Percentiles rank a stretch among this genome's conserved stretches.
Conservation (phyloP, 1,140 invertebrate species). For the Nylanderia fulva region DNA sequence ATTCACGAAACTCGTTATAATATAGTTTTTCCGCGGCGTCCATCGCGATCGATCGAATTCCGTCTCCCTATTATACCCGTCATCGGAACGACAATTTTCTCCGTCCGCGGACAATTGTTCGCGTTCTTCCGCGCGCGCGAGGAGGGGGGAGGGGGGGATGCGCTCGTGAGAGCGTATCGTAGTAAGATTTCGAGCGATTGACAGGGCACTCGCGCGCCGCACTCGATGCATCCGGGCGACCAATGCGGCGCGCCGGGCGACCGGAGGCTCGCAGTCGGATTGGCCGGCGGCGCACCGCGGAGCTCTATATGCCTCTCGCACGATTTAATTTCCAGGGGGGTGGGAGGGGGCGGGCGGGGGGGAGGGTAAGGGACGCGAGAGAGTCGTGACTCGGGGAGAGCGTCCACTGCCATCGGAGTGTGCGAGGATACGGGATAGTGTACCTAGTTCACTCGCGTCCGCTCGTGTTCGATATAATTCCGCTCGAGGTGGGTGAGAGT, state of each 20-base stretch:
- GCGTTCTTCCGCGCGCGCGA: conserved; percentile 22
- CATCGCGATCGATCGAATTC: conserved; percentile 11
- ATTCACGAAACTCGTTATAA: conserved; percentile 18
- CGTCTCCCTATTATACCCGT: too few relatives aligned
- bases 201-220: conserved; percentile 64
- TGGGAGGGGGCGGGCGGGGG: neutral
- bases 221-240: conserved; percentile 66
- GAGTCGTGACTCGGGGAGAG: conserved; percentile 75
- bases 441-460: conserved; percentile 63
- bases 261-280: conserved; percentile 59
- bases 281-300: conserved; percentile 67
- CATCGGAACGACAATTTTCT: neutral
- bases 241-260: conserved; percentile 56
- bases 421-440: conserved; percentile 80
- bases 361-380: conserved; percentile 56
- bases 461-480: conserved; percentile 61
- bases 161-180: conserved; percentile 34
- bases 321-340: conserved; percentile 76
- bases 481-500: conserved; percentile 74
- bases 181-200: conserved; percentile 62
- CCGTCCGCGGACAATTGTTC: neutral
- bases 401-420: conserved; percentile 82
- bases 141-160: neutral
- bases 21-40: conserved; percentile 15
- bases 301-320: conserved; percentile 69